Base-by-base conservation (phyloP, 2,113 vertebrate species). In the Poeciliopsis occidentalis region DNA sequence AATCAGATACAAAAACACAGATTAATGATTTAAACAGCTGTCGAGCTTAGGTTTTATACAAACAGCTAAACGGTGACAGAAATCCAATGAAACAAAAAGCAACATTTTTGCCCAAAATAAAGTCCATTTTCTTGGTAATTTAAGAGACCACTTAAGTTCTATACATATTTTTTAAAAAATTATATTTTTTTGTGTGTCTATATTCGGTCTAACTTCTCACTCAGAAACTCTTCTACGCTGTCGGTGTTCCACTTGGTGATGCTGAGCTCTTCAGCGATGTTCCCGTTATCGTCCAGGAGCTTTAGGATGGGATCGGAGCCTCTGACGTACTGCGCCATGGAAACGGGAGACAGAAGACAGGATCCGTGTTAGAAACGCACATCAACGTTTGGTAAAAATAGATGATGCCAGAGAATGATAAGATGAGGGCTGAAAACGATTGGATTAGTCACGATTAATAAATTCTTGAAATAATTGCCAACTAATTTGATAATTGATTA, bases 221-320 rank as follows among this genome's bases (percentile, higher is more conserved):
- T 96, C 24, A 99, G 91, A 85, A 99, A 99, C 93, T 99, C 98
- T 91, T 99, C 98, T 34, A 99, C 98, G 0, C 98, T 99, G 92
- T 99, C 98, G 3, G 98, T 99, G 91, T 99, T 99, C 98, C 98
- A 99, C 85, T 99, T 99, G 91, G 98, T 96, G 94, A 99, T 99
- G 95, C 98, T 99, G 78, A 99, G 94, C 64, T 99, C 98, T 89
- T 99, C 98, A 81, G 97, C 97, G 61, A 99, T 98, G 96, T 99
- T 98, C 97, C 98, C 98, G 67, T 80, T 95, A 83, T 99, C 97
- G 12, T 99, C 98, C 96, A 99, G 92, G 87, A 99, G 96, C 96
- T 99, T 99, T 26, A 99, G 95, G 6, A 99, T 95, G 94, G 98
- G 98, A 85, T 99, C 98, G 39, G 98, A 98, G 87, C 98, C 98